Conservation (phyloP, 2,113 vertebrate genomes). For the Romanogobio albipinnatus region DNA sequence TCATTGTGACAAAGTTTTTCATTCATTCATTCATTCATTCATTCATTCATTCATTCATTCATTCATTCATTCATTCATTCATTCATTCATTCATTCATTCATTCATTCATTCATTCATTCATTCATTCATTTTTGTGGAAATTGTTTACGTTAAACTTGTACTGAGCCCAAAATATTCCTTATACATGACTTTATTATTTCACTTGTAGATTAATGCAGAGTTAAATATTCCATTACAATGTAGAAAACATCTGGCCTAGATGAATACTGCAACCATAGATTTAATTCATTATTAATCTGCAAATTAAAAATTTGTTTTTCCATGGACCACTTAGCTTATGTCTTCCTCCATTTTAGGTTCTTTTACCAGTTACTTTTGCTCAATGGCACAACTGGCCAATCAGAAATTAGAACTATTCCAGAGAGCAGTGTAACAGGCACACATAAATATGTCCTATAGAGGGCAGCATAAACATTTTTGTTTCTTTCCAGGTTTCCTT, state of each 20-base stretch:
- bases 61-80: no score
- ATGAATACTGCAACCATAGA: neutral
- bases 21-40: no score
- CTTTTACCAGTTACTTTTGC: neutral
- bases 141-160: neutral
- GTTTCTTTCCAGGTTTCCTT: neutral
- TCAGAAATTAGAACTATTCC: neutral
- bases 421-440: neutral
- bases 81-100: no score
- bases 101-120: no score
- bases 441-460: conserved; percentile 32
- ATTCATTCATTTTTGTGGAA: no score
- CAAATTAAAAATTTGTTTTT: neutral
- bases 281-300: neutral
- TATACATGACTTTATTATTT: neutral
- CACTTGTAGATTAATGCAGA: neutral
- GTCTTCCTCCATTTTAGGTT: neutral
- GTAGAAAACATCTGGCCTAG: neutral
- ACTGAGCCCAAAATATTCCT: neutral
- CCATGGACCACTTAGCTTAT: neutral
- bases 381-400: neutral
- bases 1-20: no score
- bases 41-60: no score
- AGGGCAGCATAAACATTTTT: conserved; percentile 23
- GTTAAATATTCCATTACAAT: neutral